These are phyloP conservation scores for Centruroides vittatus DNA, from an alignment of 1,140 invertebrate genomes.

Conservation along the genomic window DNA sequence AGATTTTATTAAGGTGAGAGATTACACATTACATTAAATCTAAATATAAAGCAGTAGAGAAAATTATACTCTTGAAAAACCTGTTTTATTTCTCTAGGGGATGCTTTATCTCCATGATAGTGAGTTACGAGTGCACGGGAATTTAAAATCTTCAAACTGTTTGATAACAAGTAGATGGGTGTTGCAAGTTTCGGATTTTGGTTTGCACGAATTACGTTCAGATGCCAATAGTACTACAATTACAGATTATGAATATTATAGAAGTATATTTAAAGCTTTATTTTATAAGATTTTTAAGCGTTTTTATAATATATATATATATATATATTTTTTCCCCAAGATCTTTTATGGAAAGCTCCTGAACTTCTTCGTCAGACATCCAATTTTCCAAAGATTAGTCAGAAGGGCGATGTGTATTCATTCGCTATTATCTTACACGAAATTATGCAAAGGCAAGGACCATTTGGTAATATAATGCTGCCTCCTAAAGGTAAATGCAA, in stretches of 20 bases:
- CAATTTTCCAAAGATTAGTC: conserved; percentile 42
- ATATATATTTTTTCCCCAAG: conserved; percentile 29
- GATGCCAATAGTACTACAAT: conserved; percentile 43
- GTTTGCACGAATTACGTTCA: conserved; percentile 63
- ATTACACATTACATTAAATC: background rate
- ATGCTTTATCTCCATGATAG: conserved; percentile 91
- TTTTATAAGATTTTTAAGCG: background rate
- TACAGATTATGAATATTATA: conserved; percentile 78
- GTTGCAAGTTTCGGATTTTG: conserved; percentile 86
- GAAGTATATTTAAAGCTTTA: conserved; percentile 33
- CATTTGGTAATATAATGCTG: conserved; percentile 59
- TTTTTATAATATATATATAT: too few species aligned
- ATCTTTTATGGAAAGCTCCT: conserved; percentile 62
- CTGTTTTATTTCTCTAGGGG: conserved; percentile 24
- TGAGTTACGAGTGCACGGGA: conserved; percentile 75
- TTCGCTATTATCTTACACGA: conserved; percentile 89
- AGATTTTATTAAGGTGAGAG: conserved; percentile 83
- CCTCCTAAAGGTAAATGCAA: conserved; percentile 61
- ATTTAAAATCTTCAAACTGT: conserved; percentile 88
- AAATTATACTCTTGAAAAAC: background rate
- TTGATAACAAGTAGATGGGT: conserved; percentile 90
- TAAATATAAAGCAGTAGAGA: background rate
- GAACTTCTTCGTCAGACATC: conserved; percentile 47
- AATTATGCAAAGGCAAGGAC: conserved; percentile 52
- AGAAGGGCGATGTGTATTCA: conserved; percentile 82